Conservation (phyloP, 2,888 invertebrate species). For the Lepidocyrtoides sp. region DNA sequence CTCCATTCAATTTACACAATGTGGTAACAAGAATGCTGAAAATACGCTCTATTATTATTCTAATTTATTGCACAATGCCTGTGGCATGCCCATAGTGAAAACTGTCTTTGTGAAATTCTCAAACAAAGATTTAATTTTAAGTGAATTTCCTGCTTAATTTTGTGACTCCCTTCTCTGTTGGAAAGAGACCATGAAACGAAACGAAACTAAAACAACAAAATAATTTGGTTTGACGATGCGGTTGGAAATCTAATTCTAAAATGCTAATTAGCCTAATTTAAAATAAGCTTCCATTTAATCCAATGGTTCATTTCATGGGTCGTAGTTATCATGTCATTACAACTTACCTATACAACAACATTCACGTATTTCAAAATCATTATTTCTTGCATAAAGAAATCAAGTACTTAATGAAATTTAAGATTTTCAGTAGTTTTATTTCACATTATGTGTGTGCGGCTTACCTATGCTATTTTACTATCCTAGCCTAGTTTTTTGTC, state of each 20-base stretch:
- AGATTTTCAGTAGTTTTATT: no score
- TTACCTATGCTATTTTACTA: no score
- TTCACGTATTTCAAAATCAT: no score
- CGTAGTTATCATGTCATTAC: constrained; percentile 21
- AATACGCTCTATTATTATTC: no score
- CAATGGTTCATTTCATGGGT: constrained; percentile 2
- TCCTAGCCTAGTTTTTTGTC: no score
- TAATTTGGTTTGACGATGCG: constrained; percentile 24
- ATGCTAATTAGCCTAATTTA: constrained; percentile 69
- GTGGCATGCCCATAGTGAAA: neutral
- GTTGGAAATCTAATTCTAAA: constrained; percentile 65
- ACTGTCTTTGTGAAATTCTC: neutral
- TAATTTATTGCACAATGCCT: neutral
- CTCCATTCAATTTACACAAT: no score
- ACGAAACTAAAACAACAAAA: neutral
- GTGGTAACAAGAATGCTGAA: no score
- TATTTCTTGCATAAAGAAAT: no score
- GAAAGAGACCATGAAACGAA: neutral
- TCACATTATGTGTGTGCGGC: neutral
- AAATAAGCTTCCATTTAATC: constrained; percentile 15
- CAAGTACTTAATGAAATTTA: no score
- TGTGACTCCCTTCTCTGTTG: neutral
- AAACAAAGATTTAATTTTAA: constrained; percentile 36
- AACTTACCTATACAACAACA: neutral
- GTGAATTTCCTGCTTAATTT: constrained; percentile 55